Conservation (phyloP, 1,140 invertebrate species). For the Tribolium castaneum region DNA sequence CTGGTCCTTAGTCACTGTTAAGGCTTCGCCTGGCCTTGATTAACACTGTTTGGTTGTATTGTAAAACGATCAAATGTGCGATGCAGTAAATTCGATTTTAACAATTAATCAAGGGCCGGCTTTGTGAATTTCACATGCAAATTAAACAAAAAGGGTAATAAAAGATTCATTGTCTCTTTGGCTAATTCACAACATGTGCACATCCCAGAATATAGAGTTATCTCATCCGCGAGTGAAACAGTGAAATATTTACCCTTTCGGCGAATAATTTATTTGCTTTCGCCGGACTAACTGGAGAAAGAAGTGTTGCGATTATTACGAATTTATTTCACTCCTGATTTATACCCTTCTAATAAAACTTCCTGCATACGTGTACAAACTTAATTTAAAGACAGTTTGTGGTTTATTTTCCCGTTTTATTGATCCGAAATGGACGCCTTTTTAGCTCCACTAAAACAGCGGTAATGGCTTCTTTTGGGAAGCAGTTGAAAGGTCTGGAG, state of each 20-base stretch:
- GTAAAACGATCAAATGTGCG: background rate
- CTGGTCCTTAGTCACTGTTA: background rate
- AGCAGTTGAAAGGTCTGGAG: background rate
- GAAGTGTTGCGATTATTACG: background rate
- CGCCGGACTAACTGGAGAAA: background rate
- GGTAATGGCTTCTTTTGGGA: slow-evolving; percentile 14
- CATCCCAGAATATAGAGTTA: too few species aligned
- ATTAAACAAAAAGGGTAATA: slow-evolving; percentile 4
- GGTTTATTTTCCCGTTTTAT: background rate
- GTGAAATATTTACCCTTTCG: background rate
- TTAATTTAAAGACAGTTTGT: background rate
- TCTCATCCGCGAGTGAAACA: background rate
- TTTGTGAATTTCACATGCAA: background rate
- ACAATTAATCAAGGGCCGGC: background rate
- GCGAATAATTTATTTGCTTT: slow-evolving; percentile 19
- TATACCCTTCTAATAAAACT: slow-evolving; percentile 2
- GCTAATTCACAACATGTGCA: too few species aligned
- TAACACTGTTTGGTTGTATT: background rate
- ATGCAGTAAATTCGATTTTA: background rate
- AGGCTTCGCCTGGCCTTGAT: slow-evolving; percentile 9
- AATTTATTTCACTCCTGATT: slow-evolving; percentile 3
- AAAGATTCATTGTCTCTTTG: background rate
- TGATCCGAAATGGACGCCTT: slow-evolving; percentile 2
- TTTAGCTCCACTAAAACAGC: slow-evolving; percentile 8
- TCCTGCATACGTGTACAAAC: slow-evolving; percentile 2